These are phyloP conservation scores for Chesias legatella DNA, from an alignment of 2,888 invertebrate species.

Conservation along the genomic window DNA sequence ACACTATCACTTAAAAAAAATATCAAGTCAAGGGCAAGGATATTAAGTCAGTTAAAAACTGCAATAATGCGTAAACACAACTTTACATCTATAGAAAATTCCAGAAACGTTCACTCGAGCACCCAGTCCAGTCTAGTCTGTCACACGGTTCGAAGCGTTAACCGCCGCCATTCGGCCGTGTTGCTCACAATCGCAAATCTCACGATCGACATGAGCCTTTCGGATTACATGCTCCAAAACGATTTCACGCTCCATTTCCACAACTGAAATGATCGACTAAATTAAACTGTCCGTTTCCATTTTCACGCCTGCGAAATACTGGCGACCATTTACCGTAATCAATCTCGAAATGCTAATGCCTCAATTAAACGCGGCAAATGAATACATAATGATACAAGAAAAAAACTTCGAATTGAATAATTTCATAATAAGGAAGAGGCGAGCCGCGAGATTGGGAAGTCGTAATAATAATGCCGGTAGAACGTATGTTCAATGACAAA, in stretches of 20 bases:
- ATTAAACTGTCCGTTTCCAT: conserved; percentile 63
- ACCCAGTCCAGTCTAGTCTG: conserved; percentile 55
- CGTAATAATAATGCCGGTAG: conserved; percentile 64
- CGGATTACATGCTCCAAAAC: conserved; percentile 47
- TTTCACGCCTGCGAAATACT: conserved; percentile 41
- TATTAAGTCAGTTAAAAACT: conserved; percentile 27
- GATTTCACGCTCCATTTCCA: conserved; percentile 70
- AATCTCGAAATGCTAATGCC: conserved; percentile 44
- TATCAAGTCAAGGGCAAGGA: conserved; percentile 18
- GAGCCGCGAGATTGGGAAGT: conserved; percentile 57
- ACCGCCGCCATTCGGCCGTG: conserved; percentile 45
- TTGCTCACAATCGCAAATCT: conserved; percentile 62
- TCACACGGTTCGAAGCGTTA: conserved; percentile 54
- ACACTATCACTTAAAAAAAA: no score
- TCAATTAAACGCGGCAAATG: conserved; percentile 42
- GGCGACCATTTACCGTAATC: conserved; percentile 41
- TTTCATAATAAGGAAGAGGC: conserved; percentile 63
- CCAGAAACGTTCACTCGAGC: conserved; percentile 47
- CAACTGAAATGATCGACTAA: conserved; percentile 62
- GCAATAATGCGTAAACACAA: conserved; percentile 37
- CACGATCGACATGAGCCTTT: conserved; percentile 41
- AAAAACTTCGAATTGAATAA: conserved; percentile 50
- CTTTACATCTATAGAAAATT: conserved; percentile 48
- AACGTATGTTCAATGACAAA: conserved; percentile 63
- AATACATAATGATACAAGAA: conserved; percentile 41